These are phyloP conservation scores for Cheiracanthium punctorium DNA, from an alignment of 2,888 invertebrate genomes.

Conservation along the genomic window DNA sequence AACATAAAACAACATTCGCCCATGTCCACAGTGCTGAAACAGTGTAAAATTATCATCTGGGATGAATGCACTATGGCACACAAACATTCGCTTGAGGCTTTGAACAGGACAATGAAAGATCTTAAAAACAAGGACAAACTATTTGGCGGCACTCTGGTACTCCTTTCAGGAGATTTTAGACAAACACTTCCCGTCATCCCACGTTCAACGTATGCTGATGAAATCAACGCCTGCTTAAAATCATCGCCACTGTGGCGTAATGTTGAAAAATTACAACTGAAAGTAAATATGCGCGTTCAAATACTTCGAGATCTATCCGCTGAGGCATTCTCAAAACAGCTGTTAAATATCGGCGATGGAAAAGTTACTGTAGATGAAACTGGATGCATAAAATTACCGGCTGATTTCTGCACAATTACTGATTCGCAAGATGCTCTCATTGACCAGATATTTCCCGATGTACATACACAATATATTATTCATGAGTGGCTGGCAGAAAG, in stretches of 20 bases:
- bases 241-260: constrained; percentile 3
- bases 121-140: neutral
- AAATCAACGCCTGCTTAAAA: constrained; percentile 71
- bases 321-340: too few relatives aligned
- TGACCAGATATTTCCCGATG: too few relatives aligned
- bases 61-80: constrained; percentile 35
- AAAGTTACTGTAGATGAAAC: too few relatives aligned
- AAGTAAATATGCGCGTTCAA: too few relatives aligned
- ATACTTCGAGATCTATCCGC: too few relatives aligned
- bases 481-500: too few relatives aligned
- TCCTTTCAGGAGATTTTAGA: constrained; percentile 71
- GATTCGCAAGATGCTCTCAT: too few relatives aligned
- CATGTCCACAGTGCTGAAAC: constrained; percentile 19
- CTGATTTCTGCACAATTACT: too few relatives aligned
- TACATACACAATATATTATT: too few relatives aligned
- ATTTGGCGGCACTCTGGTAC: constrained; percentile 12
- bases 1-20: constrained; percentile 27
- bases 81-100: constrained; percentile 71
- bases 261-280: constrained; percentile 8
- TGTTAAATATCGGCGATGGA: too few relatives aligned
- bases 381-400: too few relatives aligned
- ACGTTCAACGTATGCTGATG: constrained; percentile 64
- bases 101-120: constrained; percentile 48
- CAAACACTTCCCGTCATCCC: constrained; percentile 70
- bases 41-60: constrained; percentile 33